A percentile compares a stretch with the other conserved stretches of the same genome.
Evolutionary conservation across 1,140 invertebrate species (phyloP).

Genomic region (Lordiphosa clarofinis): DNA sequence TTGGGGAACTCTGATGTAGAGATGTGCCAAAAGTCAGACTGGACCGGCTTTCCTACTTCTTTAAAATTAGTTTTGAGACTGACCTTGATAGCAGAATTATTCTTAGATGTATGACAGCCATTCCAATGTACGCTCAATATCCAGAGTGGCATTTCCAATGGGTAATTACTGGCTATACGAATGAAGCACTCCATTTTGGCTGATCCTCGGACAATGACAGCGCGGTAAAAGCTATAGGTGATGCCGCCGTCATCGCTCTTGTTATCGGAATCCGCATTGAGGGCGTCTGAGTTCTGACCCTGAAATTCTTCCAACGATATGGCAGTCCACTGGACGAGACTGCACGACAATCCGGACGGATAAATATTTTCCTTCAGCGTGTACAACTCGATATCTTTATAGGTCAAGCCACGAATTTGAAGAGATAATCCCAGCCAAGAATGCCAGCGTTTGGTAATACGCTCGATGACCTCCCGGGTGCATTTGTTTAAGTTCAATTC

Average conservation of each 20-base stretch:
- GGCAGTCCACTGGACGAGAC: slow-evolving; percentile 85
- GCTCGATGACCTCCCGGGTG: slow-evolving; percentile 82
- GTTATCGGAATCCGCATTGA: slow-evolving; percentile 82
- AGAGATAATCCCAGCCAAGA: slow-evolving; percentile 87
- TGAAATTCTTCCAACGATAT: slow-evolving; percentile 85
- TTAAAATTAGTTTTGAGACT: slow-evolving; percentile 8
- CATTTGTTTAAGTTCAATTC: slow-evolving; percentile 68
- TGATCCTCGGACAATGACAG: slow-evolving; percentile 85
- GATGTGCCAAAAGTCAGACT: no score
- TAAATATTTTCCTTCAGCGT: slow-evolving; percentile 70
- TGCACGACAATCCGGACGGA: slow-evolving; percentile 81
- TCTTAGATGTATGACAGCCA: slow-evolving; percentile 83
- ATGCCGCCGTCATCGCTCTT: slow-evolving; percentile 82
- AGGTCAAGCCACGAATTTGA: slow-evolving; percentile 89
- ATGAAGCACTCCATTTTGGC: slow-evolving; percentile 89
- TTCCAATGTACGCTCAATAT: slow-evolving; percentile 86
- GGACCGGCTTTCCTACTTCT: no score
- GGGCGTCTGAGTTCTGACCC: slow-evolving; percentile 80
- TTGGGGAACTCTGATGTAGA: no score
- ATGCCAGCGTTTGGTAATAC: slow-evolving; percentile 85
- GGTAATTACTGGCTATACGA: slow-evolving; percentile 90
- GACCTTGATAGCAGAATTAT: slow-evolving; percentile 86
- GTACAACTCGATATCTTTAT: slow-evolving; percentile 81
- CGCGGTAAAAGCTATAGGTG: slow-evolving; percentile 83
- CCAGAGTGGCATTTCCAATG: slow-evolving; percentile 88